Evolutionary conservation across 2,113 vertebrate species (phyloP).

Genomic region (Vicugna pacos): DNA sequence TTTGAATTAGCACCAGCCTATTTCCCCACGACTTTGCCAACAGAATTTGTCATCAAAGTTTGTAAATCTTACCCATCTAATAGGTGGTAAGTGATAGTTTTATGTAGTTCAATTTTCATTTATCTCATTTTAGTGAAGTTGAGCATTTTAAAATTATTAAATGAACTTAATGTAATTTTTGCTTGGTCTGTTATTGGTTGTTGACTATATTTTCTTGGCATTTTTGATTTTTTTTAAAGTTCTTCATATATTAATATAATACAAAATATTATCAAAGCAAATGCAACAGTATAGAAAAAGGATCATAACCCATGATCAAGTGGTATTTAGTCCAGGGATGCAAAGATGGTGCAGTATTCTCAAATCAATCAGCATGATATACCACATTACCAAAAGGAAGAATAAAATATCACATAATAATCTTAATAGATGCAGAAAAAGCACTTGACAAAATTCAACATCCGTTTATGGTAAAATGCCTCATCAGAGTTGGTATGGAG

Average conservation of each 20-base stretch:
- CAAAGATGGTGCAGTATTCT: no score
- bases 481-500: no score
- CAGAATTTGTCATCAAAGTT: not conserved
- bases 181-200: not conserved
- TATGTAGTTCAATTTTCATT: not conserved
- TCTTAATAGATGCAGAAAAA: no score
- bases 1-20: not conserved
- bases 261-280: no score
- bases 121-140: not conserved
- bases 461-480: no score
- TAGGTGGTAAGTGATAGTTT: not conserved
- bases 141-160: not conserved
- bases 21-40: not conserved
- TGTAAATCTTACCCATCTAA: not conserved
- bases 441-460: no score
- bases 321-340: no score
- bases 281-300: no score
- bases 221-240: not conserved
- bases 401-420: no score
- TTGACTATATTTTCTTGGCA: not conserved
- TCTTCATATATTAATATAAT: not conserved
- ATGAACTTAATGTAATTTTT: not conserved
- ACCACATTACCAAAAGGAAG: no score
- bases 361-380: no score
- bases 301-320: no score